Conservation (phyloP, 2,113 vertebrate species). For the Ammodramus savannarum region DNA sequence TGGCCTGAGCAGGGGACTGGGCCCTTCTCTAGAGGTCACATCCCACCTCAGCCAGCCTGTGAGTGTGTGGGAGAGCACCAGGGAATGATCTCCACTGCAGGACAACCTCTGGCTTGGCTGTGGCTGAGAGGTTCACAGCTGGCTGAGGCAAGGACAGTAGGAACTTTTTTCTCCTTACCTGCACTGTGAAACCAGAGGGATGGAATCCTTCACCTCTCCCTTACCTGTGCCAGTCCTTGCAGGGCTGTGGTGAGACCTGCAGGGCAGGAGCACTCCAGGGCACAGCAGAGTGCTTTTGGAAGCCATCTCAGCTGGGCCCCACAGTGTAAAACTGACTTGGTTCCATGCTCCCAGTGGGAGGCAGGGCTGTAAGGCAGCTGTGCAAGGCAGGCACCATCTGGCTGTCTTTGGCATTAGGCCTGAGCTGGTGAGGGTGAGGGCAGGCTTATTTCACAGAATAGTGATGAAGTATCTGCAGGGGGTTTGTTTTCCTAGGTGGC, state of each 20-base stretch:
- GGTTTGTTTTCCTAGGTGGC: background rate
- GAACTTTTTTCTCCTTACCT: background rate
- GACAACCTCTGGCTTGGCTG: background rate
- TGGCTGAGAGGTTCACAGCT: background rate
- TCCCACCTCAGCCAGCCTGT: background rate
- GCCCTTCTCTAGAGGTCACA: background rate
- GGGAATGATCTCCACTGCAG: background rate
- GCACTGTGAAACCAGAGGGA: background rate
- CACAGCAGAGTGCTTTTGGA: background rate
- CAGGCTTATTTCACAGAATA: background rate
- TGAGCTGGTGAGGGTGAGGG: background rate
- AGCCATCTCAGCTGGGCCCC: background rate
- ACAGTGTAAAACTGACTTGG: background rate
- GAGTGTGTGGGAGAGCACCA: background rate
- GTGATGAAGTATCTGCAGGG: background rate
- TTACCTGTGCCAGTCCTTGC: background rate
- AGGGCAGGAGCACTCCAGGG: background rate
- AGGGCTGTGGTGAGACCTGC: background rate
- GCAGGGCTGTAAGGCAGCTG: background rate
- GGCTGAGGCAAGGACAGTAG: background rate
- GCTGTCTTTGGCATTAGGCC: accelerated
- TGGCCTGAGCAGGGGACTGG: background rate
- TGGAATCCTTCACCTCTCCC: background rate
- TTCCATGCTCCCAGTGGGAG: background rate
- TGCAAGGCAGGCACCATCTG: background rate